Conservation (phyloP, 2,888 invertebrate genomes). For the Rhingia rostrata region DNA sequence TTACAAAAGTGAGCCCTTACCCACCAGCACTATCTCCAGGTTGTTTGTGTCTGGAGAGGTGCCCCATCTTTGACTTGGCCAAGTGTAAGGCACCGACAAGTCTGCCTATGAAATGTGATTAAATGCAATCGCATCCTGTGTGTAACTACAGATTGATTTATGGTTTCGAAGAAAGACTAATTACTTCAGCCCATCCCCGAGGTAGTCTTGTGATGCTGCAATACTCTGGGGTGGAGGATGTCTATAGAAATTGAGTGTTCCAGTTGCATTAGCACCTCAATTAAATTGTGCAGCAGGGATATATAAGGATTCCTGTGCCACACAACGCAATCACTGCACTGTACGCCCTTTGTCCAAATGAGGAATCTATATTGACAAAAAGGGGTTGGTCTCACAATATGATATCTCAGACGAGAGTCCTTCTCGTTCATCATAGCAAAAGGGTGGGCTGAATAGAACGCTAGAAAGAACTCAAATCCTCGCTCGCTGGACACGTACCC, state of each 20-base stretch:
- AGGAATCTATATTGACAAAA: constrained; percentile 44
- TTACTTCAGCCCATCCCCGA: constrained; percentile 51
- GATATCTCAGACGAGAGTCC: constrained; percentile 24
- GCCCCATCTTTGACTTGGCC: not conserved
- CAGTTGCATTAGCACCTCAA: constrained; percentile 67
- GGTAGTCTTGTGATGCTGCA: constrained; percentile 10
- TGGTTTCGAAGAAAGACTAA: constrained; percentile 71
- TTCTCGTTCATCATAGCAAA: constrained; percentile 24
- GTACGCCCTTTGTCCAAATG: constrained; percentile 25
- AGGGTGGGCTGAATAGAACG: not conserved
- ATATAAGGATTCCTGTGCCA: constrained; percentile 19
- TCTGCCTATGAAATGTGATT: constrained; percentile 61
- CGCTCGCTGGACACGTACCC: constrained; percentile 64
- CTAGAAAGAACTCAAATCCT: constrained; percentile 31
- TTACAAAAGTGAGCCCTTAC: constrained; percentile 34
- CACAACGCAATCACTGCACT: constrained; percentile 42
- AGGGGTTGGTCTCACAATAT: constrained; percentile 24
- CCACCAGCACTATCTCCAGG: not conserved
- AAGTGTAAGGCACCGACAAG: constrained; percentile 31
- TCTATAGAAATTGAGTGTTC: constrained; percentile 52
- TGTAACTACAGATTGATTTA: constrained; percentile 73
- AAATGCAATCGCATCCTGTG: constrained; percentile 62
- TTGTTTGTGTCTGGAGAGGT: not conserved
- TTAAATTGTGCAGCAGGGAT: constrained; percentile 31
- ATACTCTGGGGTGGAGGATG: not conserved